phyloP scores from a whole-genome alignment of 2,888 invertebrate genomes.

The Philonicus albiceps region DNA sequence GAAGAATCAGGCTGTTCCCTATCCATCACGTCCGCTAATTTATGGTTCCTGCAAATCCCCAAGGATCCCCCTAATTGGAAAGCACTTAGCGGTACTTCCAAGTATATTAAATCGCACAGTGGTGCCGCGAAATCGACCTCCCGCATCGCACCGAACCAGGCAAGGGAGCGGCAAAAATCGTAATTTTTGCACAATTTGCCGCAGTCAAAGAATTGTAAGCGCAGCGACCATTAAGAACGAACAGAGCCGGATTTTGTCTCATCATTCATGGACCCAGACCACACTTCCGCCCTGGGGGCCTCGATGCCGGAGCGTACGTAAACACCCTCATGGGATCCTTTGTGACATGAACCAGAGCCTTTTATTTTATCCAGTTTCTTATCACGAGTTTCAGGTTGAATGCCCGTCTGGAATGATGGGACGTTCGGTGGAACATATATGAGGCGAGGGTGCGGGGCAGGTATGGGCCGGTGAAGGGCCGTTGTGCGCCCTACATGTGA shows the following conservation, averaged over 20 bases:
- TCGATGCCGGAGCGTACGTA: neutral
- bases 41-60: neutral
- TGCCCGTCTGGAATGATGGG: slow-evolving; percentile 35
- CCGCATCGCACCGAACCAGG: neutral
- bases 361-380: slow-evolving; percentile 34
- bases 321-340: slow-evolving; percentile 37
- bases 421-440: neutral
- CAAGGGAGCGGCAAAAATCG: neutral
- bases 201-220: slow-evolving; percentile 13
- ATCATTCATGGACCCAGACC: slow-evolving; percentile 20
- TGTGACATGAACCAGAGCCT: slow-evolving; percentile 34
- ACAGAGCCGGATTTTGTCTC: slow-evolving; percentile 4
- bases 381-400: slow-evolving; percentile 38
- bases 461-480: neutral
- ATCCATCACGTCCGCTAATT: neutral
- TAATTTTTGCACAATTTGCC: slow-evolving; percentile 30
- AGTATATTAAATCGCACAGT: neutral
- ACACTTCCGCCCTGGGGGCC: slow-evolving; percentile 5
- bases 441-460: neutral
- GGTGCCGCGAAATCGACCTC: neutral
- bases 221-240: slow-evolving; percentile 28
- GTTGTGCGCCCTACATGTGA: neutral
- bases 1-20: neutral
- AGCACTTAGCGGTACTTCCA: neutral
- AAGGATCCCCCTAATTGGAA: neutral